Evolutionary conservation across 1,140 invertebrate species (phyloP), one percentile per base, ranked within the genome.

Genomic region (Drosophila repleta): DNA sequence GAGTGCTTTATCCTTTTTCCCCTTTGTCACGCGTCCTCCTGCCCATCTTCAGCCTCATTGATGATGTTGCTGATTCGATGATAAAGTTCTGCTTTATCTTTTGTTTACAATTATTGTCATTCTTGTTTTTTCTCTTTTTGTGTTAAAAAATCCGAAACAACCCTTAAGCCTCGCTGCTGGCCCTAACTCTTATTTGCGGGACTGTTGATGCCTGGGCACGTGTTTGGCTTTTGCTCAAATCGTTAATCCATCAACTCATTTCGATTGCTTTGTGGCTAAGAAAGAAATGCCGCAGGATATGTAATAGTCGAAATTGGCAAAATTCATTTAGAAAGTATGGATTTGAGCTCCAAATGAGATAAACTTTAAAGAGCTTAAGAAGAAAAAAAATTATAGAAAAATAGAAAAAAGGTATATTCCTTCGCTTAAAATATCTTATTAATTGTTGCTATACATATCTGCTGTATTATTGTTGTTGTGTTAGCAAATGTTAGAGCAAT

Each of bases 31-130:
- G 39, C 20, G 24, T 11, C n/a, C 53, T 58, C 43, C 48, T 15
- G 46, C 49, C 49, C 56, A 61, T 32, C 55, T 32, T 63, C 65
- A 52, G 26, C 29, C 43, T 45, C 67, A 75, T 60, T 65, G 64
- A 76, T 70, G 67, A 60, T 73, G 52, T 63, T 64, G 60, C 60
- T 63, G 60, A 63, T 65, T 56, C 37, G 70, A 51, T 68, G 57
- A 73, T 68, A 73, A 68, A 49, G 56, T 61, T 62, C 60, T 55
- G 64, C 51, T 73, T 73, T 73, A 69, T 74, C 74, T 74, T 21
- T 74, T 77, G 71, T 76, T 74, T 68, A 68, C 63, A 73, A 76
- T 68, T 73, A 64, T 73, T 63, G 64, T 58, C 49, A 53, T 62
- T 43, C 39, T 43, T 13, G 13, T 37, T 37, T n/a, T 43, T 56